These are phyloP conservation scores for Zaprionus taronus DNA, from an alignment of 1,140 invertebrate genomes.

Conservation along the genomic window DNA sequence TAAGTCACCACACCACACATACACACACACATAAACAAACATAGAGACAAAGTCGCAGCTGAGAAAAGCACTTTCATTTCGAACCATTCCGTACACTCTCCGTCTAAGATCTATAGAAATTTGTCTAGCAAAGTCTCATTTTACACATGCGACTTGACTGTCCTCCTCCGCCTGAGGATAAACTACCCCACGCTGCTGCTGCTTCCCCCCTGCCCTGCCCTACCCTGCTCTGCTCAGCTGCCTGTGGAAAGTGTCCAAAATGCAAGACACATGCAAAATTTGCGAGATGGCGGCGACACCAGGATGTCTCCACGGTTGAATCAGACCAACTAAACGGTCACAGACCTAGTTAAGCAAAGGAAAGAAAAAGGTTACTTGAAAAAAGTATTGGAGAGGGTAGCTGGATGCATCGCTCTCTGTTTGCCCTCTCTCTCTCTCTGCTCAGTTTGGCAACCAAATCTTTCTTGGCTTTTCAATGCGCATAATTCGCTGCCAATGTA, in stretches of 20 bases:
- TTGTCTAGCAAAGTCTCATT: constrained; percentile 36
- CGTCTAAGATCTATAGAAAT: constrained; percentile 20
- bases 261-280: constrained; percentile 19
- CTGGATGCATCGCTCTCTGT: neutral
- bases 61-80: constrained; percentile 31
- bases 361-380: no score
- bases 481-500: constrained; percentile 82
- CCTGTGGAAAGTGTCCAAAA: constrained; percentile 3
- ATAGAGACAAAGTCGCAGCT: neutral
- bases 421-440: neutral
- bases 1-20: neutral
- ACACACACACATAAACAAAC: neutral
- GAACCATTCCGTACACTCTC: neutral
- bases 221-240: neutral
- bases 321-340: constrained; percentile 15
- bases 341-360: constrained; percentile 17
- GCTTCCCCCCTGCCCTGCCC: neutral
- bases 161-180: neutral
- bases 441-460: constrained; percentile 61
- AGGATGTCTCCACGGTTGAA: constrained; percentile 1
- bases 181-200: neutral
- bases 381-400: neutral
- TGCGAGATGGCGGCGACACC: constrained; percentile 26
- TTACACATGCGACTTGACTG: constrained; percentile 19
- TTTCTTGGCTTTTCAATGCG: constrained; percentile 69